Evolutionary conservation across 2,113 vertebrate species (phyloP).

Genomic region (Passerina amoena): DNA sequence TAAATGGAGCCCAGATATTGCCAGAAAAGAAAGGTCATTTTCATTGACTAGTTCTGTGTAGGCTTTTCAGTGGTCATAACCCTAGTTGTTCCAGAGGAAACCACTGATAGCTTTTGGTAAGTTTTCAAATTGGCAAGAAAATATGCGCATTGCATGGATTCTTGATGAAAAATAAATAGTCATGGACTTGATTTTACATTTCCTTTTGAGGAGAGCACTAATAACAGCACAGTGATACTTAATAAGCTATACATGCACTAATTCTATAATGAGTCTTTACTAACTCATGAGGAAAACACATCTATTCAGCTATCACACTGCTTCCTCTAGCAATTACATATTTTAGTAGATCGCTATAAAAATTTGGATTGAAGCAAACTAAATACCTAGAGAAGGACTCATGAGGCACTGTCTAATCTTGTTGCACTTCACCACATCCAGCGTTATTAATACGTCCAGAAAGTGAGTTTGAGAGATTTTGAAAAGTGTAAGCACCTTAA

Average conservation of each 20-base stretch:
- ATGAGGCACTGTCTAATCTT: background rate
- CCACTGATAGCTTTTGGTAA: background rate
- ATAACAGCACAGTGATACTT: background rate
- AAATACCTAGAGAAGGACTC: constrained; percentile 3
- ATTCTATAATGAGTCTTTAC: constrained; percentile 28
- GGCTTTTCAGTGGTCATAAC: background rate
- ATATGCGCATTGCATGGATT: background rate
- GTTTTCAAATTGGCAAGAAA: background rate
- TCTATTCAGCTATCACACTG: background rate
- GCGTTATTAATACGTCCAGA: background rate
- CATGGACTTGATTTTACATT: background rate
- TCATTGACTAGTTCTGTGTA: background rate
- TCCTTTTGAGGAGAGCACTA: background rate
- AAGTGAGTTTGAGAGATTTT: constrained; percentile 3
- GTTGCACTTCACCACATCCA: background rate
- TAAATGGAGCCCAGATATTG: background rate
- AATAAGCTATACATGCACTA: background rate
- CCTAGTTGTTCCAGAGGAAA: background rate
- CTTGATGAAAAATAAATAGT: constrained; percentile 1
- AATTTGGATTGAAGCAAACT: constrained; percentile 5
- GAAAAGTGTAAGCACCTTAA: background rate
- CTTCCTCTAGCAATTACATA: constrained; percentile 30
- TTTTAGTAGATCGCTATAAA: constrained; percentile 1
- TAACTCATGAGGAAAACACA: constrained; percentile 11
- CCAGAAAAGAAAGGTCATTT: background rate